These are phyloP conservation scores for Phanerotoma sp. DNA, from an alignment of 2,888 invertebrate species.

Conservation along the genomic window DNA sequence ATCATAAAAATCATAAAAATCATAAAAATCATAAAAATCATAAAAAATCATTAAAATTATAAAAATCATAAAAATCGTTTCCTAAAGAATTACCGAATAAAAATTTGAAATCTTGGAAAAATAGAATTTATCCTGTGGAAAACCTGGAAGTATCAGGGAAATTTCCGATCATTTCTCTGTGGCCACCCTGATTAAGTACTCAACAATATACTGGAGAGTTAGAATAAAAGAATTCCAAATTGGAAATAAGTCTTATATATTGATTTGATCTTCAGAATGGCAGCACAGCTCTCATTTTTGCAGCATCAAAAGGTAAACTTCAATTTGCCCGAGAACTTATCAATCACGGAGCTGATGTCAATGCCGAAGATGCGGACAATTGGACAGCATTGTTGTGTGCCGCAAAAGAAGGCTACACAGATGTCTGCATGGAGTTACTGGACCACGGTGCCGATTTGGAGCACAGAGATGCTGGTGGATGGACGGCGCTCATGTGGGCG, in stretches of 20 bases:
- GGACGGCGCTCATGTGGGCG: conserved; percentile 98
- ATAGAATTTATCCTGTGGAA: too few relatives aligned
- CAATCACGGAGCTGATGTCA: conserved; percentile 88
- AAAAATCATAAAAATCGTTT: too few relatives aligned
- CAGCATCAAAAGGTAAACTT: conserved; percentile 81
- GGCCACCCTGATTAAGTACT: too few relatives aligned
- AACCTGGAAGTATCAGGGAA: too few relatives aligned
- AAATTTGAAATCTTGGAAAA: too few relatives aligned
- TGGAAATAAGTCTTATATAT: neutral
- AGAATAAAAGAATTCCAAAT: too few relatives aligned
- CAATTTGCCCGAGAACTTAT: conserved; percentile 83
- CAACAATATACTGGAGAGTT: too few relatives aligned
- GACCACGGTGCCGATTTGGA: conserved; percentile 86
- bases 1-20: too few relatives aligned
- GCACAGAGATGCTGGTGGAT: conserved; percentile 89
- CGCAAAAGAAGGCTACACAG: conserved; percentile 82
- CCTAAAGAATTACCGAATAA: too few relatives aligned
- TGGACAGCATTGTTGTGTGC: conserved; percentile 93
- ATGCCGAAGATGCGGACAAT: conserved; percentile 89
- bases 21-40: too few relatives aligned
- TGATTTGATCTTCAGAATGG: conserved; percentile 69
- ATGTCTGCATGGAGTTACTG: conserved; percentile 77
- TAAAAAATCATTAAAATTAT: too few relatives aligned
- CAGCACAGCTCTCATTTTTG: conserved; percentile 90
- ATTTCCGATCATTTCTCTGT: too few relatives aligned